phyloP scores from a whole-genome alignment of 2,888 invertebrate genomes.

The Formica aserva region DNA sequence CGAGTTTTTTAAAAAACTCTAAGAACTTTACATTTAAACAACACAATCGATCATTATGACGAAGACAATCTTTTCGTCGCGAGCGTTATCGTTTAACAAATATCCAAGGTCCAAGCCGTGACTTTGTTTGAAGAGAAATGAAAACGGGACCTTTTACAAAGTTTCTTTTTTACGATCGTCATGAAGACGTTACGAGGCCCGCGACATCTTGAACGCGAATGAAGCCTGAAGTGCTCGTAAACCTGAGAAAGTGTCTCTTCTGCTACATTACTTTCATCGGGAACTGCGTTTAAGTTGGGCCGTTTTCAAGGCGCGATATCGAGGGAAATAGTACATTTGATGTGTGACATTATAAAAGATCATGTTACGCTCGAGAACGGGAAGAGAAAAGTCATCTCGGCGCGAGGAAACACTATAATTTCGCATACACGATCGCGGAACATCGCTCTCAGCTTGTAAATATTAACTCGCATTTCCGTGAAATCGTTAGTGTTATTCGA shows the following conservation, averaged over 20 bases:
- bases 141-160: conserved; percentile 29
- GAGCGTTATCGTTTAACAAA: neutral
- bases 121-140: conserved; percentile 33
- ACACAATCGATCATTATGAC: neutral
- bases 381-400: conserved; percentile 3
- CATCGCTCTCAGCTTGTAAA: neutral
- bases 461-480: conserved; percentile 1
- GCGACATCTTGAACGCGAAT: neutral
- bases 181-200: conserved; percentile 20
- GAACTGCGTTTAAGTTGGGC: conserved; percentile 2
- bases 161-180: conserved; percentile 29
- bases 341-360: neutral
- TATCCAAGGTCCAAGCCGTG: conserved; percentile 31
- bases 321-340: neutral
- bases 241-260: conserved; percentile 45
- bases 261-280: conserved; percentile 32
- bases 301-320: neutral
- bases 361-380: neutral
- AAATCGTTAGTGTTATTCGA: conserved; percentile 26
- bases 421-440: neutral
- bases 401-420: conserved; percentile 1
- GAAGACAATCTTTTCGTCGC: neutral
- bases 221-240: conserved; percentile 29
- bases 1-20: neutral
- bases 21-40: neutral